Evolutionary conservation across 2,797 vertebrate species (phyloP), one percentile per base, ranked within the genome.

Genomic region (Premnoplex brunnescens): DNA sequence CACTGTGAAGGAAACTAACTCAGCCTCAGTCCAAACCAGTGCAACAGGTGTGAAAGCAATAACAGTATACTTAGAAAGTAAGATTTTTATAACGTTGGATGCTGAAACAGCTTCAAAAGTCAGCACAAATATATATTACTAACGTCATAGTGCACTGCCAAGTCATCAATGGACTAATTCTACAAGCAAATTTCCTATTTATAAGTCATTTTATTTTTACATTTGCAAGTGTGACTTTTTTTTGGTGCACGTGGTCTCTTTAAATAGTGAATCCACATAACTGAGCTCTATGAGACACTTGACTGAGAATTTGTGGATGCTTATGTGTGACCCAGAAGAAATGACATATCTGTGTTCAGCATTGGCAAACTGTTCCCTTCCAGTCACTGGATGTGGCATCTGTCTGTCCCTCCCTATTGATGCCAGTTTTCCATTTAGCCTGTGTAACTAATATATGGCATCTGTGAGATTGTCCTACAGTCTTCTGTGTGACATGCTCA

Each of bases 11-110:
- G 17, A 55, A 69, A 20, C 10, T 10, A 55, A 27, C 41, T 27
- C 12, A 3, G 0, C 7, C 24, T 46, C n/a, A 34, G 5, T 14
- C 30, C 39, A 64, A 43, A 18, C 3, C 7, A 28, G 4, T 11
- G 28, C 62, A 77, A 24, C 6, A 32, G 6, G 4, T 9, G 5
- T 63, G 32, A 88, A 55, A 15, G 52, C 41, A 49, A 5, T 51
- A 81, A 32, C 2, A 24, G 30, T 14, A 12, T 18, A 18, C 4
- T 66, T 85, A 39, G 4, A 12, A 62, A 62, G 15, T 44, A 7
- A 37, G 15, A 28, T 51, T 60, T 88, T 36, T 64, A 18, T 83
- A 39, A 11, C 28, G 6, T 23, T 73, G 30, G 26, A 39, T 86
- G 17, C 13, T 73, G 41, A 76, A 93, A 49, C 4, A n/a, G 9